phyloP scores from a whole-genome alignment of 2,888 invertebrate genomes.

The Molanna angustata region DNA sequence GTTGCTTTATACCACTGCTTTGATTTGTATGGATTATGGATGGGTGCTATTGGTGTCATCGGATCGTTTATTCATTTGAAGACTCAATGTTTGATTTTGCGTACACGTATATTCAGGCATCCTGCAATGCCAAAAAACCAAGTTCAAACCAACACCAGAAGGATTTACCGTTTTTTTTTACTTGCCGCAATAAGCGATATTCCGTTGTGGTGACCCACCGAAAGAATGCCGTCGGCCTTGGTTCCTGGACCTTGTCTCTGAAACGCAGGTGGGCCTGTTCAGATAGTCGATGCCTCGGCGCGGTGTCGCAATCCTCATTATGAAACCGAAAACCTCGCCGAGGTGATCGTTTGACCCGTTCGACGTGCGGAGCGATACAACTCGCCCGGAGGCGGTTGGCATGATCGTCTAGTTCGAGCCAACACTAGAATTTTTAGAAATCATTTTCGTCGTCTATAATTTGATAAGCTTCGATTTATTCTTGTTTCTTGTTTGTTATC shows the following conservation, averaged over 20 bases:
- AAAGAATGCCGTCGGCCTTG: slow-evolving; percentile 30
- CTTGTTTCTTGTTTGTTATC: too few relatives aligned
- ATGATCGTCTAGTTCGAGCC: too few relatives aligned
- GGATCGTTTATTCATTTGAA: too few relatives aligned
- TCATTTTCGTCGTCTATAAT: too few relatives aligned
- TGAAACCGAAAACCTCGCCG: background rate
- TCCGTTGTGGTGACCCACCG: slow-evolving; percentile 15
- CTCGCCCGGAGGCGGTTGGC: background rate
- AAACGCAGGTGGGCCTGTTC: background rate
- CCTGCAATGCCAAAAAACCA: too few relatives aligned
- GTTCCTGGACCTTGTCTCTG: slow-evolving; percentile 11
- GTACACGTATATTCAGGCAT: too few relatives aligned
- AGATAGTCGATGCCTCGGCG: background rate
- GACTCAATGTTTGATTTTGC: too few relatives aligned
- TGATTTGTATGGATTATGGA: too few relatives aligned
- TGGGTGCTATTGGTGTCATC: too few relatives aligned
- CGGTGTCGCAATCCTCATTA: background rate
- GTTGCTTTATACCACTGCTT: too few relatives aligned
- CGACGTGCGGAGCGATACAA: background rate
- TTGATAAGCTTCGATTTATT: too few relatives aligned
- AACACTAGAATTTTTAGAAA: too few relatives aligned
- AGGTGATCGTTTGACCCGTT: slow-evolving; percentile 1
- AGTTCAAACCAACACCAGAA: background rate
- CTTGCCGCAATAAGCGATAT: background rate
- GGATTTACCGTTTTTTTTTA: background rate